Evolutionary conservation across 2,113 vertebrate genomes (phyloP).

Genomic region (Anolis sagrei): DNA sequence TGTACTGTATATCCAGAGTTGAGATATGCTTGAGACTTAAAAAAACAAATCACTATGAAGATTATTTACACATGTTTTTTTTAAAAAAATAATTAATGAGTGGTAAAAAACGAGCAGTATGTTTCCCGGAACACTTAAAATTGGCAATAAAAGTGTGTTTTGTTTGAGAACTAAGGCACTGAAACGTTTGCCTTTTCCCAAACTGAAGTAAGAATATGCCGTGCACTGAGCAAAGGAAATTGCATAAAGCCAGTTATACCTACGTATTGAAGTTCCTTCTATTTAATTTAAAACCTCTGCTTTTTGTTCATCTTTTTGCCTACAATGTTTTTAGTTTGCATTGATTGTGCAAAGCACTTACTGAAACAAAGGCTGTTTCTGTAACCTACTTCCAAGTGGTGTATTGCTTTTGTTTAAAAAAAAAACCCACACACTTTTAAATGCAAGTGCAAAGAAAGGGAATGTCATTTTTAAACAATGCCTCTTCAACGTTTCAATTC

Average conservation of each 20-base stretch:
- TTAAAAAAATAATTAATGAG: conserved; percentile 22
- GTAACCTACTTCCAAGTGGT: conserved; percentile 61
- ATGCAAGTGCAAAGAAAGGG: conserved; percentile 38
- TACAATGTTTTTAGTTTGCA: conserved; percentile 61
- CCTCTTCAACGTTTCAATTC: conserved; percentile 11
- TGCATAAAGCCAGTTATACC: conserved; percentile 41
- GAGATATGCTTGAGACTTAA: conserved; percentile 60
- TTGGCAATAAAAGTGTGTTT: conserved; percentile 64
- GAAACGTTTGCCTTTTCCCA: conserved; percentile 54
- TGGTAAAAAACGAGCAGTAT: background rate
- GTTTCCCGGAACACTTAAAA: conserved; percentile 48
- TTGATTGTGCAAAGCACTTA: conserved; percentile 69
- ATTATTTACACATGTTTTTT: conserved; percentile 59
- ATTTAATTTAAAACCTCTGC: conserved; percentile 63
- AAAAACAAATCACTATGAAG: conserved; percentile 57
- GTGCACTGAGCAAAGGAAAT: conserved; percentile 20
- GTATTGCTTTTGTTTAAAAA: conserved; percentile 43
- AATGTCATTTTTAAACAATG: conserved; percentile 15
- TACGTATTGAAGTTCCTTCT: conserved; percentile 58
- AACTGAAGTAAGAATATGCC: conserved; percentile 47
- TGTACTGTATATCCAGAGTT: conserved; percentile 69
- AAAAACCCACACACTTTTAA: conserved; percentile 28
- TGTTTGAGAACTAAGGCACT: conserved; percentile 42
- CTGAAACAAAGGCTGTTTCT: conserved; percentile 52
- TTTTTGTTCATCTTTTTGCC: conserved; percentile 62